Evolutionary conservation across 1,140 invertebrate genomes (phyloP).

Genomic region (Palaemon carinicauda): DNA sequence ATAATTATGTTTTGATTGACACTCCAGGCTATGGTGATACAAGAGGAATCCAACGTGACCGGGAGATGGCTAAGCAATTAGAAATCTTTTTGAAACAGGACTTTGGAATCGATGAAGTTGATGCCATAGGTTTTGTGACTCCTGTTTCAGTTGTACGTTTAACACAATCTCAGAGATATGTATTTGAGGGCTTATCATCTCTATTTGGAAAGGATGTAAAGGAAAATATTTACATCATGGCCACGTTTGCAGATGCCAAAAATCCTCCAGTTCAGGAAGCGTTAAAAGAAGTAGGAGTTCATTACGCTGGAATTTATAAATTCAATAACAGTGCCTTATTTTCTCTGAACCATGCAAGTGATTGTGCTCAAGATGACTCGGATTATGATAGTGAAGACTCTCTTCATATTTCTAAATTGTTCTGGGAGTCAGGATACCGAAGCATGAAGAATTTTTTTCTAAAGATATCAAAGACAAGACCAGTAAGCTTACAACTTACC

Average conservation of each 20-base stretch:
- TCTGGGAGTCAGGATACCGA: slow-evolving; percentile 24
- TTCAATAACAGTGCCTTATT: slow-evolving; percentile 2
- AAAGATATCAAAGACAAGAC: slow-evolving; percentile 8
- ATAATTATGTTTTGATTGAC: slow-evolving; percentile 21
- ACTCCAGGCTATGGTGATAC: slow-evolving; percentile 35
- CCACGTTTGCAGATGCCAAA: background rate
- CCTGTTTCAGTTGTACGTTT: background rate
- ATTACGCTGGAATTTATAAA: background rate
- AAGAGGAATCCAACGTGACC: slow-evolving; percentile 2
- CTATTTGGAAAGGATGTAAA: background rate
- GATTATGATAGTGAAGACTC: slow-evolving; percentile 28
- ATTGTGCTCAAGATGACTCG: background rate
- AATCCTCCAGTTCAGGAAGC: background rate
- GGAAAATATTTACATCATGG: slow-evolving; percentile 2
- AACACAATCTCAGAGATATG: background rate
- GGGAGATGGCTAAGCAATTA: background rate
- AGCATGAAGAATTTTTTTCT: slow-evolving; percentile 29
- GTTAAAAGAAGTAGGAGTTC: background rate
- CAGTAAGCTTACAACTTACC: slow-evolving; percentile 22
- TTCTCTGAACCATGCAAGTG: background rate
- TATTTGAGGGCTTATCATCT: background rate
- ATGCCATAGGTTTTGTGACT: background rate
- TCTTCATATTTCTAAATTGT: slow-evolving; percentile 8
- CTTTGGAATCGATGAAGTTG: background rate
- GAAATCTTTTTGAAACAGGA: background rate